Evolutionary conservation across 1,140 invertebrate species (phyloP).

Genomic region (Diabrotica undecimpunctata): DNA sequence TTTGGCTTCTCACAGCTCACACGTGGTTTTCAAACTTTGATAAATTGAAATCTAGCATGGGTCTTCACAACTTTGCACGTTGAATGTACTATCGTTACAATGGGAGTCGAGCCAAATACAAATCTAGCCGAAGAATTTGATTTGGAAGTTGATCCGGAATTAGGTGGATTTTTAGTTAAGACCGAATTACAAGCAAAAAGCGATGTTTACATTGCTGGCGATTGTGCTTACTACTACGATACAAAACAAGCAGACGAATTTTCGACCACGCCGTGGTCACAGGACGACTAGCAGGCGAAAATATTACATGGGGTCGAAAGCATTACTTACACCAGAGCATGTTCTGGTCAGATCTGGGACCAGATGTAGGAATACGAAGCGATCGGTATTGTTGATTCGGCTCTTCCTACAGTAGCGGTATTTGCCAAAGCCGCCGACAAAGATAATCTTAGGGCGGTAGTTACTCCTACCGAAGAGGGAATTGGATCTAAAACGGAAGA

Average conservation of each 20-base stretch:
- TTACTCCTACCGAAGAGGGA: conserved; percentile 51
- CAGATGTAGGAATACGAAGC: conserved; percentile 90
- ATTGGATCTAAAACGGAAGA: conserved; percentile 47
- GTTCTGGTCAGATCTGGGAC: conserved; percentile 94
- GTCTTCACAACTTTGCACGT: conserved; percentile 57
- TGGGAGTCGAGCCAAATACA: conserved; percentile 82
- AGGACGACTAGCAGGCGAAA: conserved; percentile 88
- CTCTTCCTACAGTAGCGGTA: conserved; percentile 81
- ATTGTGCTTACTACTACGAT: conserved; percentile 92
- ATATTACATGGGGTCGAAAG: conserved; percentile 87
- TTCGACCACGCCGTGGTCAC: conserved; percentile 93
- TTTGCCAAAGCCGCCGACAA: conserved; percentile 63
- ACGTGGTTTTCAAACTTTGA: no score
- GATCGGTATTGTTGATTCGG: conserved; percentile 88
- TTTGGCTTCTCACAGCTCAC: no score
- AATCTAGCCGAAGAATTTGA: conserved; percentile 71
- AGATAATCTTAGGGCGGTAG: conserved; percentile 51
- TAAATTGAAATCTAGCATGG: no score
- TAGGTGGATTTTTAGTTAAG: conserved; percentile 89
- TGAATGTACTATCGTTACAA: conserved; percentile 71
- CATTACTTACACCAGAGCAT: conserved; percentile 88
- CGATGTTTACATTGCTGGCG: conserved; percentile 82
- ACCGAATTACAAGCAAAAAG: conserved; percentile 84
- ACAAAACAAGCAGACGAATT: conserved; percentile 70
- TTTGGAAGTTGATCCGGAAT: conserved; percentile 74